Evolutionary conservation across 2,113 vertebrate genomes (phyloP).

Genomic region (Cygnus atratus): DNA sequence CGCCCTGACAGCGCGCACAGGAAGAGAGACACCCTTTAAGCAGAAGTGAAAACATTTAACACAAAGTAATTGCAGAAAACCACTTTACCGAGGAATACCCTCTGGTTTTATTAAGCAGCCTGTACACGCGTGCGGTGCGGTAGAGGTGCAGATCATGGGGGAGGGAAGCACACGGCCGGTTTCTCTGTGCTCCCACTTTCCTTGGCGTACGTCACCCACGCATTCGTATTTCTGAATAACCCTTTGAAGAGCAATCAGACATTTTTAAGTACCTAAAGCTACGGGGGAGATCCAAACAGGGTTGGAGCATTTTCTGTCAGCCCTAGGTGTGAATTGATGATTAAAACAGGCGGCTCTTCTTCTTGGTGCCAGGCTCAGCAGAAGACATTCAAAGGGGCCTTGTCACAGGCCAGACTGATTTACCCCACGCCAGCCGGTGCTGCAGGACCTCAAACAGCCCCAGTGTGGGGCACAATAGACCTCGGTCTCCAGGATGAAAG

Average conservation of each 20-base stretch:
- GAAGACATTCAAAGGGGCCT: neutral
- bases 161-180: neutral
- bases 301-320: neutral
- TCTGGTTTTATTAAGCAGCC: constrained; percentile 28
- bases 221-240: neutral
- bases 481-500: neutral
- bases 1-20: neutral
- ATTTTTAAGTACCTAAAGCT: neutral
- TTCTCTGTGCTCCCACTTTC: neutral
- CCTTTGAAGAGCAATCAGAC: constrained; percentile 13
- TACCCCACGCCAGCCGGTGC: neutral
- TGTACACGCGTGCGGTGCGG: neutral
- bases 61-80: constrained; percentile 56
- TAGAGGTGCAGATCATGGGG: neutral
- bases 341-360: neutral
- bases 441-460: neutral
- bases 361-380: neutral
- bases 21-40: neutral
- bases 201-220: neutral
- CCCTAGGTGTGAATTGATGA: neutral
- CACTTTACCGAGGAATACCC: constrained; percentile 56
- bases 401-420: neutral
- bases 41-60: constrained; percentile 56
- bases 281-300: neutral
- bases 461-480: neutral